Evolutionary conservation across 2,113 vertebrate genomes (phyloP).

Genomic region (Platysternon megacephalum): DNA sequence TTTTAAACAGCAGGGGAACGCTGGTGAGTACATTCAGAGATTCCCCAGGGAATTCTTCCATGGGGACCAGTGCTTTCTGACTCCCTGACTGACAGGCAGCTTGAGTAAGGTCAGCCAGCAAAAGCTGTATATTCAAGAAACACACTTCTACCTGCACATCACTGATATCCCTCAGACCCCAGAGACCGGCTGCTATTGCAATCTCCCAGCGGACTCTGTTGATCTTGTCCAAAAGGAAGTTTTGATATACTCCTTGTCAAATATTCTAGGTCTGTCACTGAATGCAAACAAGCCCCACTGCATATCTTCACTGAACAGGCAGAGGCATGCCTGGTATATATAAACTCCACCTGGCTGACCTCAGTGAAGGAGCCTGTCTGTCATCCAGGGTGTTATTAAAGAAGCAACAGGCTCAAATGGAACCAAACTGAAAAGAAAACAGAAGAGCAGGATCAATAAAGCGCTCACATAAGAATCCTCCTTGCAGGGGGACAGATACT

Average conservation of each 20-base stretch:
- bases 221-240: not conserved
- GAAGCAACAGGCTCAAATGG: accelerated
- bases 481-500: not conserved
- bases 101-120: not conserved
- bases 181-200: not conserved
- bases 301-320: not conserved
- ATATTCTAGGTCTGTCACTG: not conserved
- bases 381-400: accelerated
- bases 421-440: not conserved
- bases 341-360: not conserved
- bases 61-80: not conserved
- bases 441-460: not conserved
- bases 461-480: not conserved
- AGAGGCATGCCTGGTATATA: accelerated
- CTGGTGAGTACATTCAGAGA: accelerated
- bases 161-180: accelerated
- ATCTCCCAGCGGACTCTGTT: accelerated
- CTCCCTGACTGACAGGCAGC: not conserved
- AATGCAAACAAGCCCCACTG: accelerated
- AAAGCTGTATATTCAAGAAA: accelerated
- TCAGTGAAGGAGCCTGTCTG: accelerated
- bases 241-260: not conserved
- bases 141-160: accelerated
- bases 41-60: not conserved
- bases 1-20: not conserved